Evolutionary conservation across 2,797 vertebrate genomes (phyloP).

Genomic region (Hippopotamyrus pictus): DNA sequence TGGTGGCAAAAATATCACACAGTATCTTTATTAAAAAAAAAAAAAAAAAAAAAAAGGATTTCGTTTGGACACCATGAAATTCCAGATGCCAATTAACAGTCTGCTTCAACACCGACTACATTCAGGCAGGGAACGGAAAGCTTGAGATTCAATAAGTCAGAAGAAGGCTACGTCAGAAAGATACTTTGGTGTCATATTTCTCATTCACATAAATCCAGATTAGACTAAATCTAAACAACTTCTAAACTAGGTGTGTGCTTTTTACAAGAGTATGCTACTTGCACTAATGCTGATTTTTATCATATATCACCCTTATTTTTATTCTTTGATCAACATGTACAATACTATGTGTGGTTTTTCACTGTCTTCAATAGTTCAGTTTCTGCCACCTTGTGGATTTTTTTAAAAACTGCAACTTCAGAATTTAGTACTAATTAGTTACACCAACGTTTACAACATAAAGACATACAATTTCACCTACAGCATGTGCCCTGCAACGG

Average conservation of each 20-base stretch:
- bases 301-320: neutral
- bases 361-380: slow-evolving; percentile 5
- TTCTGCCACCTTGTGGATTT: slow-evolving; percentile 46
- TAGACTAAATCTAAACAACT: neutral
- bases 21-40: neutral
- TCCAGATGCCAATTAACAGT: neutral
- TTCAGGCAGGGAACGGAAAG: neutral
- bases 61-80: neutral
- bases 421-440: neutral
- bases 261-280: neutral
- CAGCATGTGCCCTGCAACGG: neutral
- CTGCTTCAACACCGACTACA: neutral
- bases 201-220: neutral
- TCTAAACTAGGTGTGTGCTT: neutral
- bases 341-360: neutral
- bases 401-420: slow-evolving; percentile 23
- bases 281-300: neutral
- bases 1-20: neutral
- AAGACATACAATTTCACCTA: neutral
- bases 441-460: neutral
- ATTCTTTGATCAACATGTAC: neutral
- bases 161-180: neutral
- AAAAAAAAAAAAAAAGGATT: neutral
- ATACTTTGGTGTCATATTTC: neutral
- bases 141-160: neutral